Conservation (phyloP, 2,797 vertebrate species). For the Sphenopsis melanotis region DNA sequence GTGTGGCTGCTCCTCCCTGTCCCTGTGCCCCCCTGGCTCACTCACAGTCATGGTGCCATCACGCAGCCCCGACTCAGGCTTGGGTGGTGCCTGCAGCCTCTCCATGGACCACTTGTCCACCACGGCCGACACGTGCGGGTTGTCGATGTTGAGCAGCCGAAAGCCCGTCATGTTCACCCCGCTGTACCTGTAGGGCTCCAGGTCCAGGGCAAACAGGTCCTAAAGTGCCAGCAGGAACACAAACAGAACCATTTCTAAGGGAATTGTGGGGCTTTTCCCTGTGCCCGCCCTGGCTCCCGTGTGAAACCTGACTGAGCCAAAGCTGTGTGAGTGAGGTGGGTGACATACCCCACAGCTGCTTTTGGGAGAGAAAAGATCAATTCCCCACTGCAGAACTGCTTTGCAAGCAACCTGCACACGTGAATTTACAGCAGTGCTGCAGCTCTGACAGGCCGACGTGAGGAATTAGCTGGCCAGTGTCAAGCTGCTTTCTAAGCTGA, state of each 20-base stretch:
- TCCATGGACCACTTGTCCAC: constrained; percentile 98
- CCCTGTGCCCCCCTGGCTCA: background rate
- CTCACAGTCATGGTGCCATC: constrained; percentile 96
- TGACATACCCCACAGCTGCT: background rate
- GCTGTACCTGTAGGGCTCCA: constrained; percentile 95
- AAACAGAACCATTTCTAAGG: background rate
- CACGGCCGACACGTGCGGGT: constrained; percentile 84
- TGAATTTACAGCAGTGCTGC: background rate
- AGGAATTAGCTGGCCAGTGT: background rate
- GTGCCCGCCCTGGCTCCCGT: background rate
- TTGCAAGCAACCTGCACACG: background rate
- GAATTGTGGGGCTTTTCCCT: background rate
- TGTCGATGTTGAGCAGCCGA: constrained; percentile 90
- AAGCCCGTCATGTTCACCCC: constrained; percentile 98
- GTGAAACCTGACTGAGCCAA: background rate
- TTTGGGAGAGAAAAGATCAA: background rate
- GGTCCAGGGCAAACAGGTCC: constrained; percentile 94
- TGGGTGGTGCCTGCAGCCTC: constrained; percentile 87
- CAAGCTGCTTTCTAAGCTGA: background rate
- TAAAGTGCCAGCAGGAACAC: constrained; percentile 42
- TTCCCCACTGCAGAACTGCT: background rate
- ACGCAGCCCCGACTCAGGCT: constrained; percentile 85
- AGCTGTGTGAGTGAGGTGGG: background rate
- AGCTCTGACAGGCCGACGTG: background rate
- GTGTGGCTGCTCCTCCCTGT: too few relatives aligned